phyloP scores from a whole-genome alignment of 1,140 invertebrate genomes.

The Zaprionus africanus region DNA sequence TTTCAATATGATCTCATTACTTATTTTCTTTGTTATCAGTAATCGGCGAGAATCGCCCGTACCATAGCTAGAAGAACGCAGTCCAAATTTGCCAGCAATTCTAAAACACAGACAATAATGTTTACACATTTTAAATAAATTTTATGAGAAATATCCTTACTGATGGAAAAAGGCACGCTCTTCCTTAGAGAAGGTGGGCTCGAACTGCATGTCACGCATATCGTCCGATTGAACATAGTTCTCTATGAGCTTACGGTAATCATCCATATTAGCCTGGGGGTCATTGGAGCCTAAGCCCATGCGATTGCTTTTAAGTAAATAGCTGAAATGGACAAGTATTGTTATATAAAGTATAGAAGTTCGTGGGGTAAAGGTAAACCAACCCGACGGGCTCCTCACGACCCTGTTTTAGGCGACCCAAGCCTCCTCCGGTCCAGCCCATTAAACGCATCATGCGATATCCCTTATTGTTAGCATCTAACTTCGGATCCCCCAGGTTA shows the following conservation, averaged over 20 bases:
- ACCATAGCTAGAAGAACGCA: constrained; percentile 87
- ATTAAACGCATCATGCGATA: constrained; percentile 91
- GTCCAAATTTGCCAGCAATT: constrained; percentile 82
- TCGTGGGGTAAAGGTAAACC: constrained; percentile 29
- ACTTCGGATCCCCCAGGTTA: constrained; percentile 53
- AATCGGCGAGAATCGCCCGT: constrained; percentile 84
- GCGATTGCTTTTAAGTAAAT: constrained; percentile 75
- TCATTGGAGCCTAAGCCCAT: constrained; percentile 63
- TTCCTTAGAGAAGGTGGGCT: constrained; percentile 89
- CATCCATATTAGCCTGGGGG: constrained; percentile 25
- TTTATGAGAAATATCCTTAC: constrained; percentile 75
- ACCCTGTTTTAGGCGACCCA: constrained; percentile 89
- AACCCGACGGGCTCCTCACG: constrained; percentile 88
- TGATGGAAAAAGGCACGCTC: constrained; percentile 89
- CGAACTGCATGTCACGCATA: constrained; percentile 88
- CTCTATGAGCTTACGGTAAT: constrained; percentile 60
- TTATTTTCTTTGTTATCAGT: constrained; percentile 83
- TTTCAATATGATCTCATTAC: constrained; percentile 50
- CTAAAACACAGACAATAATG: constrained; percentile 24
- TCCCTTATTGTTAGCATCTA: constrained; percentile 86
- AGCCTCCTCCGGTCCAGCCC: constrained; percentile 92
- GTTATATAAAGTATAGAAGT: neutral
- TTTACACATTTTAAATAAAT: neutral
- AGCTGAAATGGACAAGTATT: constrained; percentile 42
- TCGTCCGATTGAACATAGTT: constrained; percentile 85